Conservation (phyloP, 2,113 vertebrate species). For the Struthidea cinerea region DNA sequence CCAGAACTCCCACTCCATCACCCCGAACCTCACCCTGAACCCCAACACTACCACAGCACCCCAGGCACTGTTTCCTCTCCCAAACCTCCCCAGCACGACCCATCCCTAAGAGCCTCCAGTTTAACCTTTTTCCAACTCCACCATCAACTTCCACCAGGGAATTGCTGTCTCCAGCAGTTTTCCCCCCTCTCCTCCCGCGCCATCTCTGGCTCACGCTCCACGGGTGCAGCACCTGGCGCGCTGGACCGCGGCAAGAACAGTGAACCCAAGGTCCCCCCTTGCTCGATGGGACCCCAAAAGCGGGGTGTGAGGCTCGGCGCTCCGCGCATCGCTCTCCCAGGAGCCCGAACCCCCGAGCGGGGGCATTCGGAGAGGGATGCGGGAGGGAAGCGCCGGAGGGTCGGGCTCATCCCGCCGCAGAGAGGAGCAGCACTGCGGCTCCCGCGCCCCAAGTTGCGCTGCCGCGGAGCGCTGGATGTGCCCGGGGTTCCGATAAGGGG, state of each 20-base stretch:
- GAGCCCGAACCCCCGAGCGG: not conserved
- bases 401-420: not conserved
- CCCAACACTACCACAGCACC: rapidly evolving
- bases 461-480: not conserved
- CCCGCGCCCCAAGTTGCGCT: not conserved
- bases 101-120: not conserved
- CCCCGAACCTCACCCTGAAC: not conserved
- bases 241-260: not conserved
- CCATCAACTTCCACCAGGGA: not conserved
- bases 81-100: not conserved
- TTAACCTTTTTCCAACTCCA: not conserved
- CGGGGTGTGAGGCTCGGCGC: rapidly evolving
- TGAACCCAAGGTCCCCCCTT: rapidly evolving
- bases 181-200: not conserved
- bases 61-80: not conserved
- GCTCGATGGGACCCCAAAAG: rapidly evolving
- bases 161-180: not conserved
- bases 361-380: not conserved
- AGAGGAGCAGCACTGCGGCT: not conserved
- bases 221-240: not conserved
- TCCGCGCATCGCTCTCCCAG: not conserved
- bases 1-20: not conserved
- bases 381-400: not conserved
- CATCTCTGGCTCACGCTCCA: not conserved
- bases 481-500: too few relatives aligned